Conservation (phyloP, 2,113 vertebrate genomes). For the Nothoprocta perdicaria region DNA sequence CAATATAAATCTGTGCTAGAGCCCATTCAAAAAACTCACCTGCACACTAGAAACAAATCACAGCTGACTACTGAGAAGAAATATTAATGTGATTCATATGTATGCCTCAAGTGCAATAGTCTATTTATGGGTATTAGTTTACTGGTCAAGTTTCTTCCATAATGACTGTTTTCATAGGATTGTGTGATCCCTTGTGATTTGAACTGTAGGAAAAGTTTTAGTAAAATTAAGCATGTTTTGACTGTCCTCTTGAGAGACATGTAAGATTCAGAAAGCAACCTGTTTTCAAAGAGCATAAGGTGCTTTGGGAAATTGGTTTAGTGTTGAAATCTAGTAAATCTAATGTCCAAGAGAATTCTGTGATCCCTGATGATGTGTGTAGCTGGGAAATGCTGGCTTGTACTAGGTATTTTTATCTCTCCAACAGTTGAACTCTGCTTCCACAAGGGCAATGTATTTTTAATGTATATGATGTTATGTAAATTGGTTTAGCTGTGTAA, state of each 20-base stretch:
- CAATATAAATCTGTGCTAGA: neutral
- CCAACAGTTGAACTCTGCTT: conserved; percentile 26
- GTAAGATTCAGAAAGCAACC: conserved; percentile 6
- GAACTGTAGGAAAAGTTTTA: conserved; percentile 28
- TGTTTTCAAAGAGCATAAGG: conserved; percentile 18
- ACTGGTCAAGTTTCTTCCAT: neutral
- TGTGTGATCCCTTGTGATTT: conserved; percentile 1
- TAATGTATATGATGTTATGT: conserved; percentile 67
- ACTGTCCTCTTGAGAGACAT: neutral
- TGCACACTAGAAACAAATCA: neutral
- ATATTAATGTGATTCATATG: neutral
- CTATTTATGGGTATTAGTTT: conserved; percentile 6
- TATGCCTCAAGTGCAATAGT: neutral
- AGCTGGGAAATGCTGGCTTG: conserved; percentile 1
- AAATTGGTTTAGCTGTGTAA: conserved; percentile 72
- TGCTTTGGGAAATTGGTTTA: conserved; percentile 47
- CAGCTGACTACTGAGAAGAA: neutral
- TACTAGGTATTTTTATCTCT: conserved; percentile 58
- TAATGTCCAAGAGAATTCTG: conserved; percentile 47
- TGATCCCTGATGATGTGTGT: conserved; percentile 38
- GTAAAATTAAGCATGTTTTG: conserved; percentile 21
- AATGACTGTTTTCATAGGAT: neutral
- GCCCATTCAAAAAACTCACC: neutral
- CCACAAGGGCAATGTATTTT: conserved; percentile 69
- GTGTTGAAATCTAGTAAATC: conserved; percentile 35